Percentiles rank a stretch among this genome's conserved stretches.
These are phyloP conservation scores for Drosophila infuscata DNA, from an alignment of 2,888 invertebrate species.

Conservation along the genomic window DNA sequence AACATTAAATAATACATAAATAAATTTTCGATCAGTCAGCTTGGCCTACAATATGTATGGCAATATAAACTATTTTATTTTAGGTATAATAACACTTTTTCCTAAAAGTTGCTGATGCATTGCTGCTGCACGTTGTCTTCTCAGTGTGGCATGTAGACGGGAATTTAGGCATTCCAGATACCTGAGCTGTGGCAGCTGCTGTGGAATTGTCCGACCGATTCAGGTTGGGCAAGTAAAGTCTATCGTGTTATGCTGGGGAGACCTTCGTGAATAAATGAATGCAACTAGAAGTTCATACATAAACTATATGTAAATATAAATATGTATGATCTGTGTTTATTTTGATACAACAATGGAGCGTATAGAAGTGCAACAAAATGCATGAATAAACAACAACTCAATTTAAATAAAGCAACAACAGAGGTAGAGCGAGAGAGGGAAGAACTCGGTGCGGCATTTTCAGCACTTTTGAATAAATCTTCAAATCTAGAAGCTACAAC, in stretches of 20 bases:
- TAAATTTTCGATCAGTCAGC: not conserved
- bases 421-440: slow-evolving; percentile 19
- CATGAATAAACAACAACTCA: slow-evolving; percentile 78
- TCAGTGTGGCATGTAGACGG: slow-evolving; percentile 25
- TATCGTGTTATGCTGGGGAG: slow-evolving; percentile 31
- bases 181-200: slow-evolving; percentile 63
- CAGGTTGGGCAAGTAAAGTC: slow-evolving; percentile 42
- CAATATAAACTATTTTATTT: not conserved
- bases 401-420: slow-evolving; percentile 74
- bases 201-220: slow-evolving; percentile 53
- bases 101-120: not conserved
- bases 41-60: not conserved
- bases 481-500: slow-evolving; percentile 15
- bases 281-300: slow-evolving; percentile 22
- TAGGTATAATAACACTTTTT: not conserved
- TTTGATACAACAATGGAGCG: slow-evolving; percentile 60
- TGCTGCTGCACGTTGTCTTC: not conserved
- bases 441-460: slow-evolving; percentile 27
- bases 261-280: slow-evolving; percentile 53
- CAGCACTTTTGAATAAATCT: slow-evolving; percentile 31
- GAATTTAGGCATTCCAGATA: slow-evolving; percentile 76
- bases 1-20: not conserved
- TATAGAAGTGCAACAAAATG: slow-evolving; percentile 73
- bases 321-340: slow-evolving; percentile 23
- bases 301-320: slow-evolving; percentile 1